Evolutionary conservation across 2,888 invertebrate genomes (phyloP).

Genomic region (Oegoconia quadripuncta): DNA sequence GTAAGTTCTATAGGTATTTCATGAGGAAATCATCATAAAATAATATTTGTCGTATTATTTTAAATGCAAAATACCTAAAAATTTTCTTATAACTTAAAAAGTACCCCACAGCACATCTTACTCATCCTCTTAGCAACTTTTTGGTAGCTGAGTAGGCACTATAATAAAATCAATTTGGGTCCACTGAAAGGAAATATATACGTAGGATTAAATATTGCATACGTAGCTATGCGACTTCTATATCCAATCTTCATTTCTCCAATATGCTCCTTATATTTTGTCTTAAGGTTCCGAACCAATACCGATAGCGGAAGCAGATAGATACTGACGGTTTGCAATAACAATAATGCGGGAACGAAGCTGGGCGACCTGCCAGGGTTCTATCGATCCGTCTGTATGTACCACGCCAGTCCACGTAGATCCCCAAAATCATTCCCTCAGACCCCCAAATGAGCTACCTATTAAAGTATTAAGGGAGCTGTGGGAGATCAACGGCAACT

Average conservation of each 20-base stretch:
- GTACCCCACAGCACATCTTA: no score
- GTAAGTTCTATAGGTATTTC: no score
- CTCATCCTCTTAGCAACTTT: no score
- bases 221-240: no score
- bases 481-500: slow-evolving; percentile 46
- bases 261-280: slow-evolving; percentile 48
- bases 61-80: no score
- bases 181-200: no score
- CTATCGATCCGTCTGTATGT: slow-evolving; percentile 62
- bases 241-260: slow-evolving; percentile 27
- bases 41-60: no score
- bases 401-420: slow-evolving; percentile 54
- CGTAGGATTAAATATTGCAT: neutral
- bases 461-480: slow-evolving; percentile 35
- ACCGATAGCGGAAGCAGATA: slow-evolving; percentile 59
- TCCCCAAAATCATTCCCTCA: slow-evolving; percentile 52
- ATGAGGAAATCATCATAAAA: no score
- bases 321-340: slow-evolving; percentile 72
- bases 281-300: slow-evolving; percentile 60
- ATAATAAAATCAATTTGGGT: no score
- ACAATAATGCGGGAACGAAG: slow-evolving; percentile 75
- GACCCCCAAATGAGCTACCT: slow-evolving; percentile 39
- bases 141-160: no score
- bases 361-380: slow-evolving; percentile 76
- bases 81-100: no score